Evolutionary conservation across 2,888 invertebrate genomes (phyloP).

Genomic region (Furcula furcula): DNA sequence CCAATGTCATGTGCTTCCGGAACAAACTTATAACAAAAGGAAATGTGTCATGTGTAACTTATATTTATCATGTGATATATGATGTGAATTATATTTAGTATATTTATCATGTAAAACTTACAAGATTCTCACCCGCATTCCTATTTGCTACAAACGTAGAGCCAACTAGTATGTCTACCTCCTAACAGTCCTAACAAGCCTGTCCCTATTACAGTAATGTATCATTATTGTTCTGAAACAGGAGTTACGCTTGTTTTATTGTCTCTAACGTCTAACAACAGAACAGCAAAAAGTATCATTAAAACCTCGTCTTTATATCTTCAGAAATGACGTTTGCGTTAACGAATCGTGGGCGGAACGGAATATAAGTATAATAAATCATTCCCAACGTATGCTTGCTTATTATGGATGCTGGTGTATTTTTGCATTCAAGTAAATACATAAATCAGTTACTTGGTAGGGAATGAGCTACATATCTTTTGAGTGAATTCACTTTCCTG

Average conservation of each 20-base stretch:
- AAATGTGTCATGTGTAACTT: too few species aligned
- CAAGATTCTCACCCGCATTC: too few species aligned
- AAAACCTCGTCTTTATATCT: constrained; percentile 29
- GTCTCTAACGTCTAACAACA: constrained; percentile 13
- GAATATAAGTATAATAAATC: constrained; percentile 39
- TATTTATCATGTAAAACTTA: too few species aligned
- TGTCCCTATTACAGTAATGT: constrained; percentile 6
- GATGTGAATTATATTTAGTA: too few species aligned
- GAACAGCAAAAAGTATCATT: constrained; percentile 27
- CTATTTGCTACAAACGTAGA: too few species aligned
- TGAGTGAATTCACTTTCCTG: constrained; percentile 12
- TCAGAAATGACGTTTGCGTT: constrained; percentile 24
- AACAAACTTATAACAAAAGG: too few species aligned
- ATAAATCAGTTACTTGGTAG: constrained; percentile 30
- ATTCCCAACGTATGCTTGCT: constrained; percentile 22
- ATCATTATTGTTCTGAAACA: constrained; percentile 26
- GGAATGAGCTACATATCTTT: constrained; percentile 18
- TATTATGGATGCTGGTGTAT: constrained; percentile 21
- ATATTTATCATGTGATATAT: too few species aligned
- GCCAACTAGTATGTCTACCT: too few species aligned
- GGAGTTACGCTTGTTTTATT: constrained; percentile 15
- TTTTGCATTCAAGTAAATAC: constrained; percentile 30
- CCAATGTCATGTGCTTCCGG: too few species aligned
- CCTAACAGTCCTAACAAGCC: neutral
- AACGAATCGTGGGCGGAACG: constrained; percentile 35